These are phyloP conservation scores for Enoplolaimus lenunculus DNA, from an alignment of 2,888 invertebrate genomes.

Conservation along the genomic window DNA sequence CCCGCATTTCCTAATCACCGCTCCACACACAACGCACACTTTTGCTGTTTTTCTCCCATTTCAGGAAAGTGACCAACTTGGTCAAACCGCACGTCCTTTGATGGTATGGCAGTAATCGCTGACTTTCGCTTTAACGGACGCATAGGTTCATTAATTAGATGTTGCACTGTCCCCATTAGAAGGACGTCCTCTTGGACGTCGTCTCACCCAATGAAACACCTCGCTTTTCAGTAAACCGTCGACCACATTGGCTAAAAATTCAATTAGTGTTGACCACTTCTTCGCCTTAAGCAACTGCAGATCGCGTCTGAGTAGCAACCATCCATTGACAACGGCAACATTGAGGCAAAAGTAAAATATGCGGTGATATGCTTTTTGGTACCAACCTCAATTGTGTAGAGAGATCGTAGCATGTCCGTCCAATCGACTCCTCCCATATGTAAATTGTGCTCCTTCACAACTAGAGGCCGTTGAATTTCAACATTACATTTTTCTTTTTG, in stretches of 20 bases:
- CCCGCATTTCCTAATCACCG: too few relatives aligned
- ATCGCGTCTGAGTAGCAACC: conserved; percentile 9
- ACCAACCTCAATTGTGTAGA: conserved; percentile 2
- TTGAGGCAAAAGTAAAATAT: not conserved
- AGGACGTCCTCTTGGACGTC: not conserved
- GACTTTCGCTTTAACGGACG: too few relatives aligned
- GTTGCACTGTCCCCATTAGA: too few relatives aligned
- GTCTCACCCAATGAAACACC: not conserved
- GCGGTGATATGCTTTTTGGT: conserved; percentile 16
- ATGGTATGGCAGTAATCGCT: not conserved
- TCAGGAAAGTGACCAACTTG: not conserved
- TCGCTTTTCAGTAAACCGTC: not conserved
- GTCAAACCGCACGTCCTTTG: conserved; percentile 1
- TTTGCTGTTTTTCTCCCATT: not conserved
- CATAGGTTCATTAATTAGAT: too few relatives aligned
- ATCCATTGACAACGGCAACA: conserved; percentile 5
- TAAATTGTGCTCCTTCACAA: conserved; percentile 26
- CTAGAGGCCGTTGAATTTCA: not conserved
- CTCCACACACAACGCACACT: not conserved
- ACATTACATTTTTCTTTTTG: not conserved
- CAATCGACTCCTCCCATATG: conserved; percentile 36
- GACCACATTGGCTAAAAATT: not conserved
- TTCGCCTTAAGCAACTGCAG: not conserved
- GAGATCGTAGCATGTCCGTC: conserved; percentile 29
- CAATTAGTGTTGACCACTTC: not conserved